phyloP scores from a whole-genome alignment of 1,140 invertebrate species.

The fruit fly (Drosophila melanogaster) region DNA sequence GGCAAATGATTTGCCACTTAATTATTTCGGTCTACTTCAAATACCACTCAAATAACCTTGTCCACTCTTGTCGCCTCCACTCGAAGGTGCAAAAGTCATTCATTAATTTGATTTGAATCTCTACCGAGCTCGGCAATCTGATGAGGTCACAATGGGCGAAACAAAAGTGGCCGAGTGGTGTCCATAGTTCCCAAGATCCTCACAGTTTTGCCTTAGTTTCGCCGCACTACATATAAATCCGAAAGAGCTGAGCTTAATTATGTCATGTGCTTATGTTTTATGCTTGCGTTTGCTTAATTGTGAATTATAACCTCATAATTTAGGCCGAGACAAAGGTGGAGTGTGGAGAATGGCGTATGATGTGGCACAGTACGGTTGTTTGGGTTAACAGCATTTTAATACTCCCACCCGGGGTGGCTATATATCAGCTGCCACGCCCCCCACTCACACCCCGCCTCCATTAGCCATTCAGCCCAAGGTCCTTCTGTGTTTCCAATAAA shows the following conservation, averaged over 20 bases:
- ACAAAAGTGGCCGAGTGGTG: conserved; percentile 10
- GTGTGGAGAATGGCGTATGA: background rate
- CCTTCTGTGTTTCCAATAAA: conserved; percentile 66
- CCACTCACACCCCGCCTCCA: background rate
- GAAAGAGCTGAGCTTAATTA: conserved; percentile 55
- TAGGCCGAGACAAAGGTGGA: conserved; percentile 45
- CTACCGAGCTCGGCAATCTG: conserved; percentile 35
- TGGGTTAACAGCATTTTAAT: conserved; percentile 69
- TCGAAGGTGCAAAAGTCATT: conserved; percentile 43
- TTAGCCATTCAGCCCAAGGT: conserved; percentile 2
- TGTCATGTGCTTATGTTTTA: conserved; percentile 74
- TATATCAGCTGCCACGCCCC: conserved; percentile 52
- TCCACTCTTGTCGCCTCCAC: conserved; percentile 4
- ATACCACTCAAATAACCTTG: conserved; percentile 27
- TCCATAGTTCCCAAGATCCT: conserved; percentile 11
- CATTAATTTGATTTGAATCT: conserved; percentile 67
- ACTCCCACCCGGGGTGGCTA: conserved; percentile 50
- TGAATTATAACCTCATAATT: conserved; percentile 80
- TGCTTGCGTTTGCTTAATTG: conserved; percentile 79
- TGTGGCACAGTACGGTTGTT: background rate
- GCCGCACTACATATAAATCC: conserved; percentile 50
- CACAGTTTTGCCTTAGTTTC: conserved; percentile 20
- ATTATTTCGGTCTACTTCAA: conserved; percentile 30
- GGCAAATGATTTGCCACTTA: conserved; percentile 15
- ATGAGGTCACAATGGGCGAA: conserved; percentile 52